These are phyloP conservation scores for Phylloscopus trochilus DNA, from an alignment of 2,113 vertebrate genomes.

Conservation along the genomic window DNA sequence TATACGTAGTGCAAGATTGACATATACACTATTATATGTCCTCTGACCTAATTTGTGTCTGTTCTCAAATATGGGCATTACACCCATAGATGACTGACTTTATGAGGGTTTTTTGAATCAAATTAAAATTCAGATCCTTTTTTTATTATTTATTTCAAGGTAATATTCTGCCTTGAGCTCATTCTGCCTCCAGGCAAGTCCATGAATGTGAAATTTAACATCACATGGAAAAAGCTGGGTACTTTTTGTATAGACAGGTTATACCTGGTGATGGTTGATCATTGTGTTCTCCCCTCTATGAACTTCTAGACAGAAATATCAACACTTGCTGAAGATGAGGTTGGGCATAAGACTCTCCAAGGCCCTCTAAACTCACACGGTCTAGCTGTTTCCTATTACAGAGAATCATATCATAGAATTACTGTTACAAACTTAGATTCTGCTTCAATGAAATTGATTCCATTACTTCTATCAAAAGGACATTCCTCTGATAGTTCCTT, in stretches of 20 bases:
- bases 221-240: neutral
- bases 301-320: neutral
- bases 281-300: neutral
- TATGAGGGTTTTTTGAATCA: neutral
- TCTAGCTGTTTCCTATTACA: neutral
- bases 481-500: neutral
- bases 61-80: neutral
- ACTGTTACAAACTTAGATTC: neutral
- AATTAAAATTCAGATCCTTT: neutral
- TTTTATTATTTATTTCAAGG: neutral
- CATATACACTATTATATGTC: neutral
- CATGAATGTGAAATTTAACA: neutral
- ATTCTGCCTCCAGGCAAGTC: neutral
- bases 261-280: neutral
- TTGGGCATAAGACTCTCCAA: neutral
- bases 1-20: neutral
- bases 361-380: neutral
- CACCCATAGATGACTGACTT: neutral
- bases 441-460: neutral
- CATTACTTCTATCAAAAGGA: neutral
- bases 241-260: neutral
- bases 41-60: neutral
- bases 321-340: neutral
- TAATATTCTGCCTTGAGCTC: neutral
- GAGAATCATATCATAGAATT: neutral